A percentile compares a stretch with the other conserved stretches of the same genome.
Evolutionary conservation across 2,113 vertebrate genomes (phyloP).

Genomic region (Lanius collurio): DNA sequence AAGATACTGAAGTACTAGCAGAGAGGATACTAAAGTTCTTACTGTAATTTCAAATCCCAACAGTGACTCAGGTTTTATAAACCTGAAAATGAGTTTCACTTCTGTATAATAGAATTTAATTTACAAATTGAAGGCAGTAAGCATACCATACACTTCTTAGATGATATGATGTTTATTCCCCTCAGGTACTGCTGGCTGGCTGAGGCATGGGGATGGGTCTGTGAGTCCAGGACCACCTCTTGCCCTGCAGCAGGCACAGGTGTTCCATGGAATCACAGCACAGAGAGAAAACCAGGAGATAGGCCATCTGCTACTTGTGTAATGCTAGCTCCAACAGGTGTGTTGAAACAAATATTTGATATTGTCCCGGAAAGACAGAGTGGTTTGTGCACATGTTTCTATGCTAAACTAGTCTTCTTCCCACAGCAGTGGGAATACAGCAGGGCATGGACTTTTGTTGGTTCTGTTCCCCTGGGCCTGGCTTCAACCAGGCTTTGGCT

Average conservation of each 20-base stretch:
- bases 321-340: neutral
- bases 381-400: neutral
- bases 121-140: neutral
- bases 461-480: neutral
- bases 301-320: neutral
- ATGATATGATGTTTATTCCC: neutral
- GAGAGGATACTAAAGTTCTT: neutral
- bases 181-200: neutral
- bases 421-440: neutral
- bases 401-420: neutral
- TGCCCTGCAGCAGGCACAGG: neutral
- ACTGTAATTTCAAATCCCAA: neutral
- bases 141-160: neutral
- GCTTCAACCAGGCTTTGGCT: neutral
- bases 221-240: too few species aligned
- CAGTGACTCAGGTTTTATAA: neutral
- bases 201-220: neutral
- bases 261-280: neutral
- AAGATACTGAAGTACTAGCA: neutral
- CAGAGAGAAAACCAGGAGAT: rapidly evolving
- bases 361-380: neutral
- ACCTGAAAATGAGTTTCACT: neutral
- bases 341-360: neutral
- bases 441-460: rapidly evolving
- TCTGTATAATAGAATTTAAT: neutral